phyloP scores from a whole-genome alignment of 1,140 invertebrate genomes.

The Drosophila sproati region DNA sequence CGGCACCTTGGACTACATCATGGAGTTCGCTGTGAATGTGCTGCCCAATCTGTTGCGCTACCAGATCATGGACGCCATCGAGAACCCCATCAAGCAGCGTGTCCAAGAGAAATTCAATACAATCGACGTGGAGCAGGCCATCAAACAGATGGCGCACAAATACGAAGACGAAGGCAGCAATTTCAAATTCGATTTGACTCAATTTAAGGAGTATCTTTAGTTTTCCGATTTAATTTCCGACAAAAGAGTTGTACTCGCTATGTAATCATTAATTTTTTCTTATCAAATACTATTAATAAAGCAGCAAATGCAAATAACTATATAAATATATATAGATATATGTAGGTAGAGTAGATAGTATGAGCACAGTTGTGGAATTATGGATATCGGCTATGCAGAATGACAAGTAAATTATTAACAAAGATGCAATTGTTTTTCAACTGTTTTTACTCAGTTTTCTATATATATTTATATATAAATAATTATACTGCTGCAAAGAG shows the following conservation, averaged over 20 bases:
- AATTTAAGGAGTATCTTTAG: background rate
- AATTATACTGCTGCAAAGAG: background rate
- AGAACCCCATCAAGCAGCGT: slow-evolving; percentile 89
- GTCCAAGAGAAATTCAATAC: slow-evolving; percentile 88
- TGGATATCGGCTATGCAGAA: too few relatives aligned
- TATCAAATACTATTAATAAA: slow-evolving; percentile 14
- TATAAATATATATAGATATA: too few relatives aligned
- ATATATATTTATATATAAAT: slow-evolving; percentile 13
- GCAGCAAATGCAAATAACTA: background rate
- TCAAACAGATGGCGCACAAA: slow-evolving; percentile 88
- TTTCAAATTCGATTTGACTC: slow-evolving; percentile 62
- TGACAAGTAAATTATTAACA: too few relatives aligned
- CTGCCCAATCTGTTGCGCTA: slow-evolving; percentile 92
- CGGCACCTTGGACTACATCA: slow-evolving; percentile 91
- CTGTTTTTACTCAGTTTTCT: background rate
- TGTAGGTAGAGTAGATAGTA: too few relatives aligned
- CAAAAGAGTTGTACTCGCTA: slow-evolving; percentile 14
- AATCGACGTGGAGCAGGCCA: slow-evolving; percentile 89
- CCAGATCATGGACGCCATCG: slow-evolving; percentile 93
- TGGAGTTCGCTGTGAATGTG: slow-evolving; percentile 91
- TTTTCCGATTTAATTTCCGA: background rate
- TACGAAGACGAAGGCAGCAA: slow-evolving; percentile 86
- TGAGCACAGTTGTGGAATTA: too few relatives aligned
- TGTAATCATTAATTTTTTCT: slow-evolving; percentile 13
- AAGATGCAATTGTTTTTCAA: too few relatives aligned